Base-by-base conservation (phyloP, 2,888 invertebrate species). In the Lissonota sp. region DNA sequence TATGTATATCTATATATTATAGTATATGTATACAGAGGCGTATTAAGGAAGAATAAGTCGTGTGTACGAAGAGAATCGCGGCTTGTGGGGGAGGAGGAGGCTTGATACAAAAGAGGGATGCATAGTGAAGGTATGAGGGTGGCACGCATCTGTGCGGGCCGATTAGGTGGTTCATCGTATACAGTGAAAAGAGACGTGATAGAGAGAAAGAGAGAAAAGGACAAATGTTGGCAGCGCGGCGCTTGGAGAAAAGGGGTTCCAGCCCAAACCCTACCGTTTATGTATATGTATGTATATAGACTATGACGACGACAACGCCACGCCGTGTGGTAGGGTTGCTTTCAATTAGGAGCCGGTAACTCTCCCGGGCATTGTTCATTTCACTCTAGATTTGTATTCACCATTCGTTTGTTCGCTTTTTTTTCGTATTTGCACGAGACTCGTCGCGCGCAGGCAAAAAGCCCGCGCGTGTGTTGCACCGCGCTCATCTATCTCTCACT, bases 271-370 rank as follows among this genome's bases (percentile, higher is more conserved):
- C 14, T 58, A 44, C 14, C 37, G 42, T 71, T 39, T 49, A 67
- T 69, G 5, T 64, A 64, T 55, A 42, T 69, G 10, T 7, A 10
- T 16, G 46, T 44, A n/a, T 64, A 49, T 55, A 42, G 40, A 16
- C 8, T 44, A 58, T 58, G 77, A 81, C 72, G 66, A 79, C 83
- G 77, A 81, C 72, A 62, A 79, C 83, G 84, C 83, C 86, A 79
- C 86, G 79, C 69, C 81, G 88, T 40, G 55, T 55, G 44, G 37
- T 63, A 84, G 89, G 89, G 88, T 88, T 88, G 90, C 90, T 91
- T 92, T 91, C 92, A 92, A 92, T 92, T 92, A 92, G 91, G 88
- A 92, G 90, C 90, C 90, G 90, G 91, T 92, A 92, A 92, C 91
- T 92, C 92, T 91, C 90, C 89, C 87, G 86, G 90, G 91, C 88